Evolutionary conservation across 2,797 vertebrate species (phyloP), one percentile per base, ranked within the genome.

Genomic region (Melanotaenia trifasciata): DNA sequence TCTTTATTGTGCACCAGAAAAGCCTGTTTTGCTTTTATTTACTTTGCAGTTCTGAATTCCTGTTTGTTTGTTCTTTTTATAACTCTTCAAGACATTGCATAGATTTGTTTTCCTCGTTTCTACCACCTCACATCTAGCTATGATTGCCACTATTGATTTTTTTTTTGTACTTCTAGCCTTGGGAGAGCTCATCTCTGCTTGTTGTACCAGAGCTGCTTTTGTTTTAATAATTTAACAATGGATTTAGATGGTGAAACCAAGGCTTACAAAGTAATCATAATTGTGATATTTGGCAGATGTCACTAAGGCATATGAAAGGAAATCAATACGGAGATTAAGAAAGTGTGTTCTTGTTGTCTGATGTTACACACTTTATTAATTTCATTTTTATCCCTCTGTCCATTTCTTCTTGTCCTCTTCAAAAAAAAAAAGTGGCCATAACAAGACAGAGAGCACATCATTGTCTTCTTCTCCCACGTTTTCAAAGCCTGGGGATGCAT

Each of bases 131-230:
- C 62, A 80, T 81, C 75, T 38, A 76, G 56, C 73, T 59, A 56
- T 66, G 74, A 85, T 80, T 84, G 79, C 68, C 67, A 62, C 12
- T 67, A 91, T 90, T 75, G 81, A 87, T 89, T 83, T 78, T 45
- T 54, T 26, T 1, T 26, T 28, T 54, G 58, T 63, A 58, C 67
- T 64, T 76, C 2, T n/a, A 18, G 60, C 75, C 64, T 80, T 51
- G 0, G 8, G 77, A 73, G 79, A 72, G 58, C 64, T 61, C 56
- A 74, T 79, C 45, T 35, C 59, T 61, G 64, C 59, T 38, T 70
- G 66, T 54, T 69, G 50, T 69, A 56, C 67, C 47, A 71, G n/a
- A 76, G 47, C 51, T 22, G 58, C 79, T 68, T 50, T 68, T 78
- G 57, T 74, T 84, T 84, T 70, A 83, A 84, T 78, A 77, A 84